Evolutionary conservation across 2,888 invertebrate species (phyloP).

Genomic region (Mylabris sibirica): DNA sequence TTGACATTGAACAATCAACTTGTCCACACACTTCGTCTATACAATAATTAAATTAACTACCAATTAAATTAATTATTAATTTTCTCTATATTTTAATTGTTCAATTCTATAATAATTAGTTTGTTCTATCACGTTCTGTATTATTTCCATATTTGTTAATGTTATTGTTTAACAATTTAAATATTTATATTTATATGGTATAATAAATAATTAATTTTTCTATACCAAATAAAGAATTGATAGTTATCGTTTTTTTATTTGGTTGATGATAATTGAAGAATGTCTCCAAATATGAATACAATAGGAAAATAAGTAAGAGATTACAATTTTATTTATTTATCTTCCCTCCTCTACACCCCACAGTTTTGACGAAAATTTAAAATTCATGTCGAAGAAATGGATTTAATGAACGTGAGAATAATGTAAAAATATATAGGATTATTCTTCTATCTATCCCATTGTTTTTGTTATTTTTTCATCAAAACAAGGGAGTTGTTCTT

Average conservation of each 20-base stretch:
- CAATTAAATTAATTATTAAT: background rate
- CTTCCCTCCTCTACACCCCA: background rate
- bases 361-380: background rate
- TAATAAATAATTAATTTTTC: background rate
- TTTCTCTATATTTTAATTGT: background rate
- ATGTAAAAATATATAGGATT: background rate
- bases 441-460: background rate
- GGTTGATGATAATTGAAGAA: background rate
- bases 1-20: background rate
- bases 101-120: background rate
- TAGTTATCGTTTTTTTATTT: background rate
- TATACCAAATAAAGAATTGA: background rate
- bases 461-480: background rate
- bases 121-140: background rate
- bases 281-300: background rate
- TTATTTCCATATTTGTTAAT: background rate
- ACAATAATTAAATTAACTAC: background rate
- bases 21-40: background rate
- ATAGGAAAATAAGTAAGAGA: background rate
- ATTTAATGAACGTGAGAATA: constrained; percentile 1
- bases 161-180: background rate
- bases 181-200: background rate
- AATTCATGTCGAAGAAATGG: background rate
- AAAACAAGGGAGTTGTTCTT: background rate
- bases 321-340: background rate